Evolutionary conservation across 2,113 vertebrate genomes (phyloP).

Genomic region (Theristicus caerulescens): DNA sequence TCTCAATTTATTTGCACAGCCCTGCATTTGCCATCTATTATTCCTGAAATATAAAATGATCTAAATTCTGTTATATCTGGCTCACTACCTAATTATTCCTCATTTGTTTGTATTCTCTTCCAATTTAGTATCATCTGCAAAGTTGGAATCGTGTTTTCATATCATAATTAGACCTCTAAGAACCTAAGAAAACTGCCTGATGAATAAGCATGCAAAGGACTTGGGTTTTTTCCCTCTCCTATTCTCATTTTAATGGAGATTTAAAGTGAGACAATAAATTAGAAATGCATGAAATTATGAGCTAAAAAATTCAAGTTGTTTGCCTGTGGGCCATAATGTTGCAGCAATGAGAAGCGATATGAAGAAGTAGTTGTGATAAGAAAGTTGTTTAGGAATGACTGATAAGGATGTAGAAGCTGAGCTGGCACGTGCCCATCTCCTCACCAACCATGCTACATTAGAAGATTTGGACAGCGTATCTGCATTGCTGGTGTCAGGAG

Average conservation of each 20-base stretch:
- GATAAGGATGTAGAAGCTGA: not conserved
- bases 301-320: constrained; percentile 46
- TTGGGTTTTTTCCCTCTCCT: not conserved
- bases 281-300: constrained; percentile 65
- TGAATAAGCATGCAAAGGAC: constrained; percentile 6
- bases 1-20: constrained; percentile 73
- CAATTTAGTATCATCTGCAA: constrained; percentile 77
- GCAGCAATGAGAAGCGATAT: not conserved
- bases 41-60: constrained; percentile 71
- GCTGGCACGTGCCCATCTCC: not conserved
- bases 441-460: accelerated
- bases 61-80: constrained; percentile 75
- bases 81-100: constrained; percentile 76
- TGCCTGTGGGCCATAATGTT: constrained; percentile 29
- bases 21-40: constrained; percentile 74
- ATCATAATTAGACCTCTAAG: constrained; percentile 76
- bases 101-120: constrained; percentile 81
- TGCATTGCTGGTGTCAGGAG: not conserved
- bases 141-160: constrained; percentile 77
- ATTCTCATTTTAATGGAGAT: constrained; percentile 65
- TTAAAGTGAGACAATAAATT: constrained; percentile 71
- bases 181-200: constrained; percentile 60
- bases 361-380: not conserved
- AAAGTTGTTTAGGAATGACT: not conserved
- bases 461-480: not conserved